These are phyloP conservation scores for Spondyliosoma cantharus DNA, from an alignment of 2,797 vertebrate genomes.

Conservation along the genomic window DNA sequence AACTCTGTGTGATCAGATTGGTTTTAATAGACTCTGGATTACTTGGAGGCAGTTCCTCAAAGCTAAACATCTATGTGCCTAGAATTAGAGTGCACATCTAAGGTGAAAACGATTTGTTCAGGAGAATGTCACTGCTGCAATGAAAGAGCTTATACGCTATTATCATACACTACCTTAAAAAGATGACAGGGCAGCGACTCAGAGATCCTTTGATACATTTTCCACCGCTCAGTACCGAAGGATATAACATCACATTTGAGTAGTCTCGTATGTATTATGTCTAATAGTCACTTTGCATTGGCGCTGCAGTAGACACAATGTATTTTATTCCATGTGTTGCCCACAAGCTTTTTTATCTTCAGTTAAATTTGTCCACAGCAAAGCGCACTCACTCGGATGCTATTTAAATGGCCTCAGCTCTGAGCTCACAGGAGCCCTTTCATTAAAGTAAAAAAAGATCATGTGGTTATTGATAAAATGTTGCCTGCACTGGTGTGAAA, in stretches of 20 bases:
- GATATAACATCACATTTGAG: conserved; percentile 71
- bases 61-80: conserved; percentile 83
- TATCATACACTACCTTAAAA: conserved; percentile 82
- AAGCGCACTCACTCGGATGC: conserved; percentile 31
- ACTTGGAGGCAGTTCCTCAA: conserved; percentile 82
- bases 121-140: conserved; percentile 85
- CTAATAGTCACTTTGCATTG: conserved; percentile 64
- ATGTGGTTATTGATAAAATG: conserved; percentile 23
- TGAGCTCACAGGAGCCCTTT: conserved; percentile 45
- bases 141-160: conserved; percentile 83
- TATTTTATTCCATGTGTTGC: conserved; percentile 53
- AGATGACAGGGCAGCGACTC: conserved; percentile 77
- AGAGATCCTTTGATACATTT: conserved; percentile 74
- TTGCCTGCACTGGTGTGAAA: conserved; percentile 20
- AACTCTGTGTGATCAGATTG: conserved; percentile 87
- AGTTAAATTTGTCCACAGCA: conserved; percentile 45
- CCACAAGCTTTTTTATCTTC: conserved; percentile 55
- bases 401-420: conserved; percentile 37
- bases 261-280: conserved; percentile 63
- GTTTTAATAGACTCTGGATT: conserved; percentile 87
- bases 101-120: conserved; percentile 85
- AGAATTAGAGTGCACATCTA: conserved; percentile 84
- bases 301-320: conserved; percentile 55
- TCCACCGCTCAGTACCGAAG: conserved; percentile 57
- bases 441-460: conserved; percentile 4